These are phyloP conservation scores for Poecilia picta DNA, from an alignment of 2,797 vertebrate species.

Conservation along the genomic window DNA sequence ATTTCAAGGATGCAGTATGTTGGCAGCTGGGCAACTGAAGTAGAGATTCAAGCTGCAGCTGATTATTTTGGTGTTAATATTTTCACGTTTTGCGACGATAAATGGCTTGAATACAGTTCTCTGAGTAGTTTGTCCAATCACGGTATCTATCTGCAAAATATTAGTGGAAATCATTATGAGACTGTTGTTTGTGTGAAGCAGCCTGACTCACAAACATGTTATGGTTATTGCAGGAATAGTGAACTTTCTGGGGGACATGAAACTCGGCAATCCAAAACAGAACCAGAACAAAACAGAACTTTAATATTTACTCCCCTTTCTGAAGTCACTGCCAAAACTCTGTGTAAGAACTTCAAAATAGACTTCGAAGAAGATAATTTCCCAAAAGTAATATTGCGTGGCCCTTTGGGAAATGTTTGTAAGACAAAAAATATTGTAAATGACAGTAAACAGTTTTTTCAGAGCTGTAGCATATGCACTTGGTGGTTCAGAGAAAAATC, in stretches of 20 bases:
- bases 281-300: neutral
- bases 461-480: rapidly evolving
- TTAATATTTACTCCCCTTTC: neutral
- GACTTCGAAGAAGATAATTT: neutral
- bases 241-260: rapidly evolving
- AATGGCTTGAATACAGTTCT: neutral
- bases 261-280: rapidly evolving
- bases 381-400: too few relatives aligned
- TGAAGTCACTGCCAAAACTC: neutral
- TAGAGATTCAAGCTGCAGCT: neutral
- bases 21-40: conserved; percentile 8
- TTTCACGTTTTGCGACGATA: neutral
- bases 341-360: neutral
- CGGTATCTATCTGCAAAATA: too few relatives aligned
- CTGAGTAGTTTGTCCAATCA: too few relatives aligned
- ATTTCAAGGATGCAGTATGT: neutral
- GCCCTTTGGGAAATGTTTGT: neutral
- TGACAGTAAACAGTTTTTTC: neutral
- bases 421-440: neutral
- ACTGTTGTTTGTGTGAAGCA: too few relatives aligned
- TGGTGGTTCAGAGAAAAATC: neutral
- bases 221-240: too few relatives aligned
- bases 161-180: too few relatives aligned
- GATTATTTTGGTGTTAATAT: rapidly evolving
- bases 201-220: too few relatives aligned